Evolutionary conservation across 2,888 invertebrate species (phyloP).

Genomic region (Yponomeuta plumbellus): DNA sequence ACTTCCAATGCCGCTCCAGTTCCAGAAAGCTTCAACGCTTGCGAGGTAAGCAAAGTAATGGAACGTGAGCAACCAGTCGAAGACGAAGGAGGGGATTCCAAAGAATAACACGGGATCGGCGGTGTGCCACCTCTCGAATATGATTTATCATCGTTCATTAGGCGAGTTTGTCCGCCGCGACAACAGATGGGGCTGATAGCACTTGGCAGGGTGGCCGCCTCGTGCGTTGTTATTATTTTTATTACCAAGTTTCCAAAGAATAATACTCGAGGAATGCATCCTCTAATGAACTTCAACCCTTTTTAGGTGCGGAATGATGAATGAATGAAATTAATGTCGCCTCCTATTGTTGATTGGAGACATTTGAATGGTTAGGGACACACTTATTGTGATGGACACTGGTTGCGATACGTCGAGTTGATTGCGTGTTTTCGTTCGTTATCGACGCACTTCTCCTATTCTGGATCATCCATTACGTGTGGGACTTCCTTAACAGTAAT

Average conservation of each 20-base stretch:
- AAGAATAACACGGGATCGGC: constrained; percentile 51
- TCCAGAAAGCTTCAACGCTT: background rate
- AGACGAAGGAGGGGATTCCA: constrained; percentile 27
- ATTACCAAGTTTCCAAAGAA: constrained; percentile 74
- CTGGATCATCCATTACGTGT: background rate
- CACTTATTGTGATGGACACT: constrained; percentile 9
- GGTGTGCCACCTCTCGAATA: constrained; percentile 73
- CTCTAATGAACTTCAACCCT: constrained; percentile 76
- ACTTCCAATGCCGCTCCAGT: background rate
- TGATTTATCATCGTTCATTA: constrained; percentile 78
- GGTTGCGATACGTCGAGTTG: constrained; percentile 13
- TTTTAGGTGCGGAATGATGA: constrained; percentile 71
- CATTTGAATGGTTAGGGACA: constrained; percentile 54
- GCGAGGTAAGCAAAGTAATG: constrained; percentile 35
- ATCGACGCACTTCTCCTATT: background rate
- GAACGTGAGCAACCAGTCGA: constrained; percentile 29
- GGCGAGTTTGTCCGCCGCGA: constrained; percentile 76
- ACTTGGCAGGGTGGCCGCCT: constrained; percentile 73
- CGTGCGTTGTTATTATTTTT: constrained; percentile 73
- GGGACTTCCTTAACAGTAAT: background rate
- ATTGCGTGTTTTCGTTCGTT: background rate
- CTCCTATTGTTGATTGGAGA: constrained; percentile 72
- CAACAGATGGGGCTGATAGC: constrained; percentile 77
- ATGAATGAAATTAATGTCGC: constrained; percentile 75
- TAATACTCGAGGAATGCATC: constrained; percentile 75